These are phyloP conservation scores for Sorex maritimensis DNA, from an alignment of 2,797 vertebrate species.

Conservation along the genomic window DNA sequence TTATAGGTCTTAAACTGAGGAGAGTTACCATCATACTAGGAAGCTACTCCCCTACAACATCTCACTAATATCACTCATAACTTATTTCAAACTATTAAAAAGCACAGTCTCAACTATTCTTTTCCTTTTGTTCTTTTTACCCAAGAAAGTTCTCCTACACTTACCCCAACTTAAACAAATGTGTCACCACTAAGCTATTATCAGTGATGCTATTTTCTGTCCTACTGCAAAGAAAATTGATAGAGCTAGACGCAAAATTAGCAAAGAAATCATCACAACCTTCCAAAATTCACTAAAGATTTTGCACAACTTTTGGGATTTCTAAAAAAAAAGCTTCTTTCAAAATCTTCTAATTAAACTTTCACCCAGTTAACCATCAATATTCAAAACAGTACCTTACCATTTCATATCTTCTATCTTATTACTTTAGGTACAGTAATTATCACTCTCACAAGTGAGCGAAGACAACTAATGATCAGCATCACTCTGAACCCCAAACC, in stretches of 20 bases:
- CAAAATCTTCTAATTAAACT: slow-evolving; percentile 44
- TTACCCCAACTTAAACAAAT: slow-evolving; percentile 28
- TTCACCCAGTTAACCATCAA: slow-evolving; percentile 21
- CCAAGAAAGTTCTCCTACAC: background rate
- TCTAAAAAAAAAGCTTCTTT: slow-evolving; percentile 15
- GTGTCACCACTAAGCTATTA: background rate
- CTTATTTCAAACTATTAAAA: background rate
- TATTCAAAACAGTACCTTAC: background rate
- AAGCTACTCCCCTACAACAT: background rate
- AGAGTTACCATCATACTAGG: background rate
- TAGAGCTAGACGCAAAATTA: slow-evolving; percentile 27
- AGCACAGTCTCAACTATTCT: background rate
- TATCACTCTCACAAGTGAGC: slow-evolving; percentile 25
- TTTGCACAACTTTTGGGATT: slow-evolving; percentile 4
- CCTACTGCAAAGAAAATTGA: slow-evolving; percentile 14
- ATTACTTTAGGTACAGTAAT: slow-evolving; percentile 37
- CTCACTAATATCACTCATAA: slow-evolving; percentile 28
- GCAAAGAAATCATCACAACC: slow-evolving; percentile 28
- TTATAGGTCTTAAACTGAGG: background rate
- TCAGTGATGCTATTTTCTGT: background rate
- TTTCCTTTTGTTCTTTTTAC: slow-evolving; percentile 12
- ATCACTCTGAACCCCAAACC: slow-evolving; percentile 36
- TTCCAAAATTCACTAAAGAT: slow-evolving; percentile 44
- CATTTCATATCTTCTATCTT: slow-evolving; percentile 55
- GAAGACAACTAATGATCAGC: slow-evolving; percentile 34